Percentiles rank a stretch among this genome's conserved stretches.
phyloP scores from a whole-genome alignment of 2,888 invertebrate species.

The Nematopogon swammerdamellus region DNA sequence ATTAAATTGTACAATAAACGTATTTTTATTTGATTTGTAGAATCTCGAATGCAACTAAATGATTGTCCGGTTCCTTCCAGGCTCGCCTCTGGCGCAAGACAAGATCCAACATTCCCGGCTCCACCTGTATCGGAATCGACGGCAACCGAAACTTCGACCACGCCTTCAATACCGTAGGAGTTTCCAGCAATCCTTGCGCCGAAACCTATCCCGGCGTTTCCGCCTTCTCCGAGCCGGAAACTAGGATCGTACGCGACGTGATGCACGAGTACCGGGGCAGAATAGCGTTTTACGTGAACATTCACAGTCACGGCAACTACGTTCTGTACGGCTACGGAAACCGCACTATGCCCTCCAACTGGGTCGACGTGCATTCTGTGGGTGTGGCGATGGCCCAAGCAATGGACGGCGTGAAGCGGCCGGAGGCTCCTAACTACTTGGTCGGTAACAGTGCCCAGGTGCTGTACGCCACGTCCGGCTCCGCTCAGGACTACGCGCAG shows the following conservation, averaged over 20 bases:
- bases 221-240: slow-evolving; percentile 66
- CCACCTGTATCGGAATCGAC: slow-evolving; percentile 23
- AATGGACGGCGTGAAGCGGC: slow-evolving; percentile 22
- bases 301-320: slow-evolving; percentile 69
- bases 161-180: slow-evolving; percentile 20
- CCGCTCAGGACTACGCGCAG: slow-evolving; percentile 30
- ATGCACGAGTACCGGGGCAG: slow-evolving; percentile 25
- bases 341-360: slow-evolving; percentile 14
- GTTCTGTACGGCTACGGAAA: slow-evolving; percentile 62
- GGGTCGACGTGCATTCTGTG: slow-evolving; percentile 19
- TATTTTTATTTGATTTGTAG: too few relatives aligned
- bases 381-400: slow-evolving; percentile 25
- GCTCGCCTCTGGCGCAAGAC: slow-evolving; percentile 26
- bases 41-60: too few relatives aligned
- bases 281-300: slow-evolving; percentile 40
- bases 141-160: slow-evolving; percentile 28
- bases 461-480: slow-evolving; percentile 25
- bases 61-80: slow-evolving; percentile 16
- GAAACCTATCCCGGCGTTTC: slow-evolving; percentile 55
- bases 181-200: slow-evolving; percentile 42
- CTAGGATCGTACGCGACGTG: slow-evolving; percentile 49
- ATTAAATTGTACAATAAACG: too few relatives aligned
- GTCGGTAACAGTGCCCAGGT: slow-evolving; percentile 27
- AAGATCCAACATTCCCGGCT: slow-evolving; percentile 17
- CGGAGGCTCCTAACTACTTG: slow-evolving; percentile 19